A percentile compares a stretch with the other conserved stretches of the same genome.
These are phyloP conservation scores for Pectinophora gossypiella DNA, from an alignment of 1,140 invertebrate genomes.

Conservation along the genomic window DNA sequence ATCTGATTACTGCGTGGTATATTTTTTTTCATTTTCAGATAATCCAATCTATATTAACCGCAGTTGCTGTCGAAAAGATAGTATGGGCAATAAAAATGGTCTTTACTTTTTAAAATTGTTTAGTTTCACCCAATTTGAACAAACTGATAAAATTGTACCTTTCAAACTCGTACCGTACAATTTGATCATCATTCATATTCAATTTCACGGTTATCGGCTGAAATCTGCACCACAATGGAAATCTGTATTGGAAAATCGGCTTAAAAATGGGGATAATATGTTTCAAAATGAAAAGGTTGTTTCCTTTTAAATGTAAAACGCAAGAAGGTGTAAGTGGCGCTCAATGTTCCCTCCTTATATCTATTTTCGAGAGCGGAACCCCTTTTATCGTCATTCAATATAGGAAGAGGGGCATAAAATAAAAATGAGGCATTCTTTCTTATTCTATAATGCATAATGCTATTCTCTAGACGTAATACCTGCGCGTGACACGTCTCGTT, in stretches of 20 bases:
- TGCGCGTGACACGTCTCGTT: neutral
- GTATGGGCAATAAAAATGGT: no score
- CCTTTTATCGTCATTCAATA: constrained; percentile 3
- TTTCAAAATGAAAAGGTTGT: neutral
- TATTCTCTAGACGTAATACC: neutral
- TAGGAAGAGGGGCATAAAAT: neutral
- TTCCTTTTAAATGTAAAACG: neutral
- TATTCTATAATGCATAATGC: constrained; percentile 1
- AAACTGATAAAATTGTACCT: no score
- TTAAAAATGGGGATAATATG: neutral
- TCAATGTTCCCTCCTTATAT: neutral
- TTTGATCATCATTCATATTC: no score
- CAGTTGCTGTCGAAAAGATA: no score
- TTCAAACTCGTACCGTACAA: no score
- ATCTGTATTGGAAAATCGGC: neutral
- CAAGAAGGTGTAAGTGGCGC: neutral
- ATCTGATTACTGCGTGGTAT: no score
- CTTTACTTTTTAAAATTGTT: no score
- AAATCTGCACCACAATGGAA: no score
- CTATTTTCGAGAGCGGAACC: neutral
- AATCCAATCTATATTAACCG: no score
- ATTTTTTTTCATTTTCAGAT: no score
- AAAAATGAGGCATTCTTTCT: constrained; percentile 3
- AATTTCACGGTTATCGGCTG: no score
- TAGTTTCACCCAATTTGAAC: no score